phyloP scores from a whole-genome alignment of 2,113 vertebrate genomes.

The Leucoraja erinaceus region DNA sequence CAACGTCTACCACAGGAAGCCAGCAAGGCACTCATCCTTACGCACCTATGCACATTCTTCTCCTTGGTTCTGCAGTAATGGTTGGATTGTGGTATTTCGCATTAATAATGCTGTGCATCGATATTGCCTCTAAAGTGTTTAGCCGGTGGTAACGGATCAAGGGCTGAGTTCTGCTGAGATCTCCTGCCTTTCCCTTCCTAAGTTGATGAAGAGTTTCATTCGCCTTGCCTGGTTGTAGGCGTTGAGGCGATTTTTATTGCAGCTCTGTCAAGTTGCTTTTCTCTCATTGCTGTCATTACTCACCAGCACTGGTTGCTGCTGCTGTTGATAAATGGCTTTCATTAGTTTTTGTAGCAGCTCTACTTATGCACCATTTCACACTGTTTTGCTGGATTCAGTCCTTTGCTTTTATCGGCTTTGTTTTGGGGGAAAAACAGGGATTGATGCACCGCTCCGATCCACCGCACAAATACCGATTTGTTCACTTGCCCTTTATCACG shows the following conservation, averaged over 20 bases:
- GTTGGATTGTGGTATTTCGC: not conserved
- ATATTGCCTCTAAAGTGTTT: not conserved
- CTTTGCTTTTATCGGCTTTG: not conserved
- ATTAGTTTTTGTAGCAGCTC: conserved; percentile 9
- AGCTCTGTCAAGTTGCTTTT: no score
- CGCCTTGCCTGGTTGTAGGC: not conserved
- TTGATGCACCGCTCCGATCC: not conserved
- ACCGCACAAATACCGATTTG: not conserved
- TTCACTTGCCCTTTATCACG: no score
- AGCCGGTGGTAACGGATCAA: not conserved
- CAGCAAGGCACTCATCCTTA: no score
- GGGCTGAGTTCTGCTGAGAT: not conserved
- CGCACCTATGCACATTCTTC: no score
- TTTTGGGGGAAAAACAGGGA: not conserved
- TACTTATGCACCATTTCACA: not conserved
- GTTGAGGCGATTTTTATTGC: conserved; percentile 14
- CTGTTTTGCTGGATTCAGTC: conserved; percentile 21
- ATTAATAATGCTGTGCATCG: not conserved
- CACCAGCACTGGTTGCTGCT: not conserved
- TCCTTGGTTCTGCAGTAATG: not conserved
- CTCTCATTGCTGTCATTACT: conserved; percentile 6
- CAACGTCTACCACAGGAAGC: no score
- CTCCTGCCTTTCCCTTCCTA: not conserved
- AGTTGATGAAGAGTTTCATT: conserved; percentile 25
- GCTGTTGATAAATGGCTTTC: conserved; percentile 19